Base-by-base conservation (phyloP, 1,140 invertebrate genomes). In the Cydia strobilella region DNA sequence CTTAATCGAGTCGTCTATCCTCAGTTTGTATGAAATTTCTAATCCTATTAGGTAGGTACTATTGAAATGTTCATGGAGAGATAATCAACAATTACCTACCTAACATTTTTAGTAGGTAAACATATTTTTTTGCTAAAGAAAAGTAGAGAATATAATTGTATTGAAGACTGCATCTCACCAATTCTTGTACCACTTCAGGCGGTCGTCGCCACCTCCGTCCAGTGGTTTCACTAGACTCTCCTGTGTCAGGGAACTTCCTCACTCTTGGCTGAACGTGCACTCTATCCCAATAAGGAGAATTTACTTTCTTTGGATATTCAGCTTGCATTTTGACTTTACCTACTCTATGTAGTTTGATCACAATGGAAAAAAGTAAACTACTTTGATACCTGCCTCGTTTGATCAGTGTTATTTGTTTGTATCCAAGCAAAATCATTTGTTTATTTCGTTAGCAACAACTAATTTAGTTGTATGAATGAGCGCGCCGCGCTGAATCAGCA, bases 241-340 rank as follows among this genome's bases (percentile, higher is more conserved):
- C 83, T 6, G 86, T 85, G 31, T 75, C 75, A 7, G 84, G 80
- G 59, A 82, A 84, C 73, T 84, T 86, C 45, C 74, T 85, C 0
- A 90, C 83, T n/a, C 90, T 86, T 51, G 91, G 90, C 27, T 82
- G 75, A 6, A 89, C 15, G 27, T 86, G 79, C 5, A 91, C 79
- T 7, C 80, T 79, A 74, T 92, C 88, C 88, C 88, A 92, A 54
- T 82, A 27, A 1, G 76, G 76, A 31, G 35, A 74, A 0, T 76
- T 74, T 23, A 78, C 39, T 79, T 89, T 89, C 6, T 87, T 87
- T 20, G 84, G 87, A 73, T 90, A 91, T n/a, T 80, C 62, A 1
- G 80, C 85, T 74, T 90, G 87, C 88, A 89, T 90, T 6, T 76
- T 81, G 5, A 42, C 2, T 23, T 45, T 18, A 48, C 0, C 35